phyloP scores from a whole-genome alignment of 2,888 invertebrate genomes.

The Sesia bembeciformis region DNA sequence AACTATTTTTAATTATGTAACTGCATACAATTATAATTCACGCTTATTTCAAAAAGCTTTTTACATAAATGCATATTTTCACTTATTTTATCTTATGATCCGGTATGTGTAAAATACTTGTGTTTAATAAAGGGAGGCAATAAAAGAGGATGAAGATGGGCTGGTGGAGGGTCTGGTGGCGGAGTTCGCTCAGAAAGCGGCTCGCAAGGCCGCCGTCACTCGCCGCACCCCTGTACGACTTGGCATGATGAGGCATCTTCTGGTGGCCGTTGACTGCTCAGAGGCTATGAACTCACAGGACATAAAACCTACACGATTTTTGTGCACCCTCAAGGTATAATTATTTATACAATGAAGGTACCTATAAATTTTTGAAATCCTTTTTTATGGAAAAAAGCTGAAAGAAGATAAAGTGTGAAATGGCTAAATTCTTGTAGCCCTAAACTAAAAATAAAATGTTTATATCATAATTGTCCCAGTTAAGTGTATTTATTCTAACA shows the following conservation, averaged over 20 bases:
- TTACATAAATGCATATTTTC: neutral
- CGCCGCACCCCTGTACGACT: constrained; percentile 86
- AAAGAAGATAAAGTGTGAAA: no score
- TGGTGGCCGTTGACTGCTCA: constrained; percentile 93
- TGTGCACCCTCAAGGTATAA: constrained; percentile 88
- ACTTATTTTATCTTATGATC: neutral
- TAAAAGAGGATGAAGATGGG: constrained; percentile 97
- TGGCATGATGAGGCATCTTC: constrained; percentile 99
- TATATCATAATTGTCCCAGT: no score
- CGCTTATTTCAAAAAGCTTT: neutral
- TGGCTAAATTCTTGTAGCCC: no score
- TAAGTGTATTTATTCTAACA: no score
- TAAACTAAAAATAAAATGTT: no score
- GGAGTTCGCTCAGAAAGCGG: constrained; percentile 92
- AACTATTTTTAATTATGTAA: neutral
- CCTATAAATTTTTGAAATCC: no score
- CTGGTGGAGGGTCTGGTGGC: constrained; percentile 92
- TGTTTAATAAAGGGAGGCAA: constrained; percentile 84
- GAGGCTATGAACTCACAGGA: constrained; percentile 96
- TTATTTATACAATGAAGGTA: neutral
- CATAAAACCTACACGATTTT: constrained; percentile 92
- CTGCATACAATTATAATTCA: neutral
- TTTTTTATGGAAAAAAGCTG: no score
- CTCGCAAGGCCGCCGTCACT: constrained; percentile 82
- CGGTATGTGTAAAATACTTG: neutral